Base-by-base conservation (phyloP, 1,140 invertebrate genomes). In the Psilanteris sp. region DNA sequence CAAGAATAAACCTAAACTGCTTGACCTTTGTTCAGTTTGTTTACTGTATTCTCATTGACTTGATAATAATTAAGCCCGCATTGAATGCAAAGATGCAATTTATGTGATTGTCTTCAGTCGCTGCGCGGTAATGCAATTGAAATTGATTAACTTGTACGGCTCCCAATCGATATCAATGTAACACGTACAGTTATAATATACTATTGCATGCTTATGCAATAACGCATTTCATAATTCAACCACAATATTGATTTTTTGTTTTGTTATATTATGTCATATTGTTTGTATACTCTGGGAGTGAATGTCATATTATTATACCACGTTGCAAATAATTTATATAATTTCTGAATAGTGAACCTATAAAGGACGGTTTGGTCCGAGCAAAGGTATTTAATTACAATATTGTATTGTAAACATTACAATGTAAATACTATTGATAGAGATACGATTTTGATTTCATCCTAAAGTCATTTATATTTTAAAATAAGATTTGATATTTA, bases 41-140 rank as follows among this genome's bases (percentile, higher is more conserved):
- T 64, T 29, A 27, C 16, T 67, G 71, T 72, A 78, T n/a, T n/a
- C n/a, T n/a, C n/a, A 52, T 62, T 81, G 46, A 74, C 54, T 80
- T 55, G 72, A 80, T 83, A 79, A 76, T 29, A 50, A 55, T 62
- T 41, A 39, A 48, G 4, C 22, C 50, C 64, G 18, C 20, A 39
- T 8, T 32, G 34, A 32, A 44, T 39, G 34, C 18, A 39, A 34
- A 77, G 41, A 50, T 61, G 61, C 55, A 66, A 68, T 78, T 78
- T 50, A 68, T 52, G 67, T 61, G 54, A 74, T 73, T 76, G 72
- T 41, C 64, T 78, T 55, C 27, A 64, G 31, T 68, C 34, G 32
- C 24, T 52, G 37, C 27, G 22, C 13, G 26, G 11, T 46, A 20
- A 14, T 61, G 11, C 78, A 78, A 79, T 78, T 79, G 37, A 76